phyloP scores from a whole-genome alignment of 1,140 invertebrate genomes.

The Drosophila subpulchrella region DNA sequence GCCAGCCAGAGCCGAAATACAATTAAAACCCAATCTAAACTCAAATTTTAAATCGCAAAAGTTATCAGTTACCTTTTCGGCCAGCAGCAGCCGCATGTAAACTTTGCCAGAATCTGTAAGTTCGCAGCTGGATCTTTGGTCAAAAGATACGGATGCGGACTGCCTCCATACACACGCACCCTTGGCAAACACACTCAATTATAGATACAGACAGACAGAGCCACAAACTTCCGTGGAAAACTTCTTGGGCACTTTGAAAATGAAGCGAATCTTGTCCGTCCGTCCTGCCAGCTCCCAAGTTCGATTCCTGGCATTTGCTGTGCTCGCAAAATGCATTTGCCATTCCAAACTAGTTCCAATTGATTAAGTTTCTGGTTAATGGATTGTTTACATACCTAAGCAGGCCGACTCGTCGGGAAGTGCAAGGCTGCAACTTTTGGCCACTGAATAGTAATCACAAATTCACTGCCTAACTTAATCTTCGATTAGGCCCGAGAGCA shows the following conservation, averaged over 20 bases:
- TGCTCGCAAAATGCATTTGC: constrained; percentile 72
- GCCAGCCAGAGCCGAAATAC: constrained; percentile 56
- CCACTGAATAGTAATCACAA: constrained; percentile 45
- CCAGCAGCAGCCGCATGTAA: constrained; percentile 38
- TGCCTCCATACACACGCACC: constrained; percentile 33
- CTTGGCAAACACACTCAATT: constrained; percentile 64
- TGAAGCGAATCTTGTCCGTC: constrained; percentile 45
- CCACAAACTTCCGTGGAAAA: constrained; percentile 40
- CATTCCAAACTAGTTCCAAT: constrained; percentile 78
- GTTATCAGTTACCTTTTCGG: constrained; percentile 70
- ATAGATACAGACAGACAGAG: constrained; percentile 39
- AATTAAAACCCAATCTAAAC: constrained; percentile 78
- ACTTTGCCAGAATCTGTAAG: constrained; percentile 34
- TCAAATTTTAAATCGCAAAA: constrained; percentile 73
- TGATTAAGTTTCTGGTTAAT: constrained; percentile 82
- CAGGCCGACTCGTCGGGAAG: constrained; percentile 22
- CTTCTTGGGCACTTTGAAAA: constrained; percentile 59
- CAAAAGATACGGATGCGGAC: constrained; percentile 59
- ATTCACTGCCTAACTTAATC: constrained; percentile 32
- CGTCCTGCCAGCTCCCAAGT: constrained; percentile 13
- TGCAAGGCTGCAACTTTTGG: constrained; percentile 47
- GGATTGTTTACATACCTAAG: constrained; percentile 77
- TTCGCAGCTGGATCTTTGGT: constrained; percentile 60
- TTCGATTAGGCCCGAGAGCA: constrained; percentile 12
- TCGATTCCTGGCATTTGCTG: constrained; percentile 64